A percentile compares a stretch with the other conserved stretches of the same genome.
These are phyloP conservation scores for Tricholaema leucomelas DNA, from an alignment of 2,113 vertebrate genomes.

Conservation along the genomic window DNA sequence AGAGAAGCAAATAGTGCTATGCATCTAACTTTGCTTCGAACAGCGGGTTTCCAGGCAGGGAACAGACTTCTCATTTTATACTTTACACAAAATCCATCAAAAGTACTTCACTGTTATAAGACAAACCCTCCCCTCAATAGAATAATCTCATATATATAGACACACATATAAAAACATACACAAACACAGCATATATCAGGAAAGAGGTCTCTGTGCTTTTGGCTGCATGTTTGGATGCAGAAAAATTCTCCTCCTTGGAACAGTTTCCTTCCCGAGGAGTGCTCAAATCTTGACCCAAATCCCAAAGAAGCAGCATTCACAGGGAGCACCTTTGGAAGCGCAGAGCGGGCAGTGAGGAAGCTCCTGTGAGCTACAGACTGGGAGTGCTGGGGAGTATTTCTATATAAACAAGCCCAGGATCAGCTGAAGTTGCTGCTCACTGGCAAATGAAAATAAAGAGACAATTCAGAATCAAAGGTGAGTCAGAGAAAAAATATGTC, in stretches of 20 bases:
- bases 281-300: not conserved
- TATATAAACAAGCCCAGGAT: constrained; percentile 44
- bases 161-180: not conserved
- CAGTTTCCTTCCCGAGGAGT: not conserved
- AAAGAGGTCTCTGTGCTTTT: not conserved
- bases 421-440: constrained; percentile 44
- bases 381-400: constrained; percentile 17
- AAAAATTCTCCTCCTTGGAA: not conserved
- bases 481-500: constrained; percentile 73
- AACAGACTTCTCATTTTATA: not conserved
- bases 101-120: not conserved
- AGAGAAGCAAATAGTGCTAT: not conserved
- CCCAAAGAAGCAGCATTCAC: not conserved
- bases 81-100: not conserved
- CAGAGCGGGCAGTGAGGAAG: constrained; percentile 7
- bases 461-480: constrained; percentile 69
- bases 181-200: not conserved
- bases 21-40: not conserved
- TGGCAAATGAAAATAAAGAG: constrained; percentile 61
- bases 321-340: constrained; percentile 16
- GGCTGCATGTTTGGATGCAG: not conserved
- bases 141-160: not conserved
- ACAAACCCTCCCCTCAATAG: not conserved
- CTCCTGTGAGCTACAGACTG: not conserved
- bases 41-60: not conserved